Evolutionary conservation across 2,888 invertebrate species (phyloP).

Genomic region (Athrips mouffetella): DNA sequence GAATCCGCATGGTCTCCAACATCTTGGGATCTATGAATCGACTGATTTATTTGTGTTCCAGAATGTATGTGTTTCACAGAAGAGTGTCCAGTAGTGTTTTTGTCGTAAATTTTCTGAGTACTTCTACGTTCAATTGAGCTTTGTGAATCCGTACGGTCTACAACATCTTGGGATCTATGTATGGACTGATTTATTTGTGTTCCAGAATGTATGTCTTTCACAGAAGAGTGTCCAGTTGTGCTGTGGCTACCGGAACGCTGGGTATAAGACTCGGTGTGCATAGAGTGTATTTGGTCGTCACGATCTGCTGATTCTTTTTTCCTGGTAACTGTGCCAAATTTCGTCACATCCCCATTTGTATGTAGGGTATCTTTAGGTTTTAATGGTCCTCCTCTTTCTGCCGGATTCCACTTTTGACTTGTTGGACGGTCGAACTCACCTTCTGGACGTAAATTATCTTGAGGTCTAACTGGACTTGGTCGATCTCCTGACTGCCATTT

Average conservation of each 20-base stretch:
- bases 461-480: conserved; percentile 58
- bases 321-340: conserved; percentile 42
- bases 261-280: conserved; percentile 38
- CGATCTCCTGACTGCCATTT: conserved; percentile 58
- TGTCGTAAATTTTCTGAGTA: conserved; percentile 45
- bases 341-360: conserved; percentile 67
- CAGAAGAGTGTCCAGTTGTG: conserved; percentile 35
- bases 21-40: conserved; percentile 36
- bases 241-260: conserved; percentile 39
- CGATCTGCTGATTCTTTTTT: conserved; percentile 62
- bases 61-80: conserved; percentile 39
- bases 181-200: conserved; percentile 38
- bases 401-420: conserved; percentile 48
- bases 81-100: conserved; percentile 35
- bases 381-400: conserved; percentile 60
- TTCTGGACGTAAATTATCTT: conserved; percentile 78
- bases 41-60: conserved; percentile 40
- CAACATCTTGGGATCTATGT: conserved; percentile 34
- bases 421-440: conserved; percentile 71
- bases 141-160: conserved; percentile 37
- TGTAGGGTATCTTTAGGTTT: conserved; percentile 69
- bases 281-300: conserved; percentile 35
- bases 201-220: conserved; percentile 41
- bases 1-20: conserved; percentile 32
- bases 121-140: conserved; percentile 69